These are phyloP conservation scores for Endotricha flammealis DNA, from an alignment of 2,888 invertebrate genomes.

Conservation along the genomic window DNA sequence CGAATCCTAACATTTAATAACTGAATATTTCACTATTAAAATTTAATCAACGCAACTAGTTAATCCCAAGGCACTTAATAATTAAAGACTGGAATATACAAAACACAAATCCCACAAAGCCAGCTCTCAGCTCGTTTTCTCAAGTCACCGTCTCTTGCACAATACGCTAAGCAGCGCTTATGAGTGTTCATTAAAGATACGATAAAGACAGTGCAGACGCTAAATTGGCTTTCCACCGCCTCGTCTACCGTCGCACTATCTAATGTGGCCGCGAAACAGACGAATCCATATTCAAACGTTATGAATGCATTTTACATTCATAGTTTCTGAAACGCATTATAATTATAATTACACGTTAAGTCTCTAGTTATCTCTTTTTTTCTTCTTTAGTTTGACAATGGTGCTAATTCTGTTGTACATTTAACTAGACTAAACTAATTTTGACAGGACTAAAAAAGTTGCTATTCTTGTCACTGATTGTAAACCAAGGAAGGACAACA, in stretches of 20 bases:
- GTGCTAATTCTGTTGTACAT: no score
- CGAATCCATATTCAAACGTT: background rate
- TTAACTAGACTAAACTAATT: no score
- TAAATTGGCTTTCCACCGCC: constrained; percentile 66
- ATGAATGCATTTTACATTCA: constrained; percentile 1
- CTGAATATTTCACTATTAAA: no score
- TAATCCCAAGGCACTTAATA: constrained; percentile 14
- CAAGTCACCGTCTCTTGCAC: constrained; percentile 37
- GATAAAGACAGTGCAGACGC: constrained; percentile 68
- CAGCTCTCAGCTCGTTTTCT: constrained; percentile 43
- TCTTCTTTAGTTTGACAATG: no score
- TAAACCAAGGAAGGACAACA: no score
- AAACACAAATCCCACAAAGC: constrained; percentile 61
- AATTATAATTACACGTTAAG: no score
- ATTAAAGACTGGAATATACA: constrained; percentile 25
- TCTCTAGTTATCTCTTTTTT: no score
- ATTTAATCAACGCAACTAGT: constrained; percentile 8
- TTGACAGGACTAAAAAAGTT: no score
- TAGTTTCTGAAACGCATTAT: background rate
- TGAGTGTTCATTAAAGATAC: constrained; percentile 78
- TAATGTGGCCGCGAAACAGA: constrained; percentile 1
- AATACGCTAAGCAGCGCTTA: constrained; percentile 69
- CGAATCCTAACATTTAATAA: no score
- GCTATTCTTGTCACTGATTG: no score
- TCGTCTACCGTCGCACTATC: constrained; percentile 14